Percentiles rank a stretch among this genome's conserved stretches.
Evolutionary conservation across 1,140 invertebrate species (phyloP).

Genomic region (Myzus persicae): DNA sequence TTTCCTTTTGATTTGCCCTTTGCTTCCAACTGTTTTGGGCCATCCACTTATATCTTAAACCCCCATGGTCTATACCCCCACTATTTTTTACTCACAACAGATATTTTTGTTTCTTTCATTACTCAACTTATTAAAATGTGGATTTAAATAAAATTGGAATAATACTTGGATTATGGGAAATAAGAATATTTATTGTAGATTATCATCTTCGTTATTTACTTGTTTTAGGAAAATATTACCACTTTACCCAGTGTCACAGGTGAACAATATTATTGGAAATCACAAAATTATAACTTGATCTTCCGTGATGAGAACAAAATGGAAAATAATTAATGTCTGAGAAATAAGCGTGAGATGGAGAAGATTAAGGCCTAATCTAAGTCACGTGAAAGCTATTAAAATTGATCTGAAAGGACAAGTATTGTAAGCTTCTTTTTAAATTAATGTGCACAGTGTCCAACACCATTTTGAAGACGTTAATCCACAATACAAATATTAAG

Average conservation of each 20-base stretch:
- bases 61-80: too few species aligned
- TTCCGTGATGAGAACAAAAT: background rate
- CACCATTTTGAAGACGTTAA: background rate
- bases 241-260: background rate
- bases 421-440: background rate
- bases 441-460: background rate
- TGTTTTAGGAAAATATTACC: background rate
- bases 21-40: background rate
- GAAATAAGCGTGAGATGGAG: background rate
- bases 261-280: background rate
- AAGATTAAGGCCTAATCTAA: background rate
- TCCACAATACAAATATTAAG: background rate
- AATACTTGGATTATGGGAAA: background rate
- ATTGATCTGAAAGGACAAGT: background rate
- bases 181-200: background rate
- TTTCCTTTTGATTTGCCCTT: too few species aligned
- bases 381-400: background rate
- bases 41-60: background rate
- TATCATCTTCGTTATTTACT: too few species aligned
- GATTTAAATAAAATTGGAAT: background rate
- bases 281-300: background rate
- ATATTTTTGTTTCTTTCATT: background rate
- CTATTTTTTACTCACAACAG: background rate
- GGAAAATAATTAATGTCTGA: background rate
- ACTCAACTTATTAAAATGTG: background rate